Evolutionary conservation across 1,140 invertebrate genomes (phyloP).

Genomic region (Zaprionus africanus): DNA sequence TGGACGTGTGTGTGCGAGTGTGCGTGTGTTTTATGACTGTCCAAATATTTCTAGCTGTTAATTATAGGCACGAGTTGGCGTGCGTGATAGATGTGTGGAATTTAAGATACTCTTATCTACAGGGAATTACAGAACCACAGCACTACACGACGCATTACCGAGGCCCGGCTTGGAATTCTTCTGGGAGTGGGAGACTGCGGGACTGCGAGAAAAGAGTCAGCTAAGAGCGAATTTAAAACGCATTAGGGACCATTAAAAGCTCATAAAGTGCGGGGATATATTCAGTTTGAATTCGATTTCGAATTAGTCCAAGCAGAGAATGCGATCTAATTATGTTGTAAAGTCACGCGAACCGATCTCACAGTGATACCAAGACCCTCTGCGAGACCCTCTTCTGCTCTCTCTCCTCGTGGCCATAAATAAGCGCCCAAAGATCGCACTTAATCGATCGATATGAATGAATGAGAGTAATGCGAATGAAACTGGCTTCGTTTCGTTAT

Average conservation of each 20-base stretch:
- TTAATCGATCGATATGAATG: conserved; percentile 48
- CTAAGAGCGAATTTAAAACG: conserved; percentile 57
- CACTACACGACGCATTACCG: not conserved
- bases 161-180: not conserved
- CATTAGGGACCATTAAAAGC: conserved; percentile 74
- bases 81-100: conserved; percentile 56
- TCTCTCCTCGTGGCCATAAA: not conserved
- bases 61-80: conserved; percentile 78
- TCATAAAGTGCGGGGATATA: conserved; percentile 43
- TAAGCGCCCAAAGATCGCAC: conserved; percentile 34
- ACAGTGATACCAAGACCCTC: not conserved
- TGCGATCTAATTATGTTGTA: conserved; percentile 67
- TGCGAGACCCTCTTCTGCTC: not conserved
- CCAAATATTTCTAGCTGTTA: conserved; percentile 78
- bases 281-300: conserved; percentile 7
- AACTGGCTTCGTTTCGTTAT: conserved; percentile 14
- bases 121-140: conserved; percentile 4
- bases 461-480: conserved; percentile 28
- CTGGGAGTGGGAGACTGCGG: not conserved
- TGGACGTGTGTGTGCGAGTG: not conserved
- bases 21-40: conserved; percentile 62
- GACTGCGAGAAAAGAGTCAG: not conserved
- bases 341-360: conserved; percentile 54
- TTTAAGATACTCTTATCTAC: conserved; percentile 24
- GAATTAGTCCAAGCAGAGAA: conserved; percentile 5